phyloP scores from a whole-genome alignment of 2,888 invertebrate species.

The Cybosia mesomella region DNA sequence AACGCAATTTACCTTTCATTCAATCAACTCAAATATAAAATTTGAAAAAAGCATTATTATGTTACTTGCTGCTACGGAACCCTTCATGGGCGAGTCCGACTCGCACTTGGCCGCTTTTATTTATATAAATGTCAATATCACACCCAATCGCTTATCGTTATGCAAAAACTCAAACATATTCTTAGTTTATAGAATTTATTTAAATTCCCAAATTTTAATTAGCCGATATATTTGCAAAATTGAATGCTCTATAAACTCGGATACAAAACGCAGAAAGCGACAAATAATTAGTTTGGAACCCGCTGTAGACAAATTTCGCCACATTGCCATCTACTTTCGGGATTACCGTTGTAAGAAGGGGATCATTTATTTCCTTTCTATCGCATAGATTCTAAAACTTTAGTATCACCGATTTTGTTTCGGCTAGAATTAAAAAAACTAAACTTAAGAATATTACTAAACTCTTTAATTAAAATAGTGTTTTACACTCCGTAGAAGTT shows the following conservation, averaged over 20 bases:
- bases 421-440: slow-evolving; percentile 15
- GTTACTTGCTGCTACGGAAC: too few relatives aligned
- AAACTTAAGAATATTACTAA: too few relatives aligned
- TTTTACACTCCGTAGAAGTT: background rate
- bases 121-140: too few relatives aligned
- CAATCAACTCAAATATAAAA: too few relatives aligned
- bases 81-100: too few relatives aligned
- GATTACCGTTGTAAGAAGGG: slow-evolving; percentile 86
- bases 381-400: slow-evolving; percentile 70
- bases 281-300: slow-evolving; percentile 54
- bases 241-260: slow-evolving; percentile 3
- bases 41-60: too few relatives aligned
- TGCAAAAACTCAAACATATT: too few relatives aligned
- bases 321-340: slow-evolving; percentile 83
- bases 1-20: too few relatives aligned
- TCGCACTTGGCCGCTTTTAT: too few relatives aligned
- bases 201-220: background rate
- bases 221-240: slow-evolving; percentile 1
- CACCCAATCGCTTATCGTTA: too few relatives aligned
- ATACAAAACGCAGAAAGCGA: slow-evolving; percentile 32
- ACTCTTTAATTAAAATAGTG: slow-evolving; percentile 14
- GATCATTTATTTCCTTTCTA: slow-evolving; percentile 82
- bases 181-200: background rate
- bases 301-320: slow-evolving; percentile 72
- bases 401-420: slow-evolving; percentile 31